Evolutionary conservation across 2,113 vertebrate species (phyloP), one percentile per base, ranked within the genome.

Genomic region (Gallinago media): DNA sequence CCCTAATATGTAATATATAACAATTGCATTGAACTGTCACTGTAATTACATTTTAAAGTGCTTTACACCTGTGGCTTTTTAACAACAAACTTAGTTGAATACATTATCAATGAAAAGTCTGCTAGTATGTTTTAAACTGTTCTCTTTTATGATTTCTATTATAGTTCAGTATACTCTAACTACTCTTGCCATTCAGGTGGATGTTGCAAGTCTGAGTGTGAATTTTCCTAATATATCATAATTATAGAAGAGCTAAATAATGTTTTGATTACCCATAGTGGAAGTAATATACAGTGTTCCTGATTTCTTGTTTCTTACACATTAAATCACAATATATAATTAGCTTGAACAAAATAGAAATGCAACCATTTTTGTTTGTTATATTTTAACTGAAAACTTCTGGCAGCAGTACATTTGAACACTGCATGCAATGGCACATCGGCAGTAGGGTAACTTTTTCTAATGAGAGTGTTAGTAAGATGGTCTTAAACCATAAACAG

Each of bases 31-130:
- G 76, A 95, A 78, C 76, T 47, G 22, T 81, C 38, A 71, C 36
- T 32, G 18, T 36, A 86, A 92, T 92, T 90, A 85, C 21, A 21
- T 54, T 75, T 92, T 89, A 93, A 93, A 78, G 31, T 87, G 31
- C 21, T 94, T 86, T 85, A 88, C 56, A 85, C 90, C 94, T 93
- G 83, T 81, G 92, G 85, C 10, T 94, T 93, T 92, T 88, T 95
- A 94, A 96, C 90, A 96, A 88, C 88, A 96, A 96, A 93, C 73
- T 90, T 88, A 22, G 46, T 36, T 95, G 95, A 96, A 92, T 90
- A 75, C 26, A 88, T 90, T 83, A 86, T 72, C 85, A 72, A 49
- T 86, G 77, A 92, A 95, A 96, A 95, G 52, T 75, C 88, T 90
- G 73, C 56, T 91, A 75, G n/a, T 44, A 40, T 75, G 55, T 71